Evolutionary conservation across 2,113 vertebrate species (phyloP).

Genomic region (Ariopsis seemanni): DNA sequence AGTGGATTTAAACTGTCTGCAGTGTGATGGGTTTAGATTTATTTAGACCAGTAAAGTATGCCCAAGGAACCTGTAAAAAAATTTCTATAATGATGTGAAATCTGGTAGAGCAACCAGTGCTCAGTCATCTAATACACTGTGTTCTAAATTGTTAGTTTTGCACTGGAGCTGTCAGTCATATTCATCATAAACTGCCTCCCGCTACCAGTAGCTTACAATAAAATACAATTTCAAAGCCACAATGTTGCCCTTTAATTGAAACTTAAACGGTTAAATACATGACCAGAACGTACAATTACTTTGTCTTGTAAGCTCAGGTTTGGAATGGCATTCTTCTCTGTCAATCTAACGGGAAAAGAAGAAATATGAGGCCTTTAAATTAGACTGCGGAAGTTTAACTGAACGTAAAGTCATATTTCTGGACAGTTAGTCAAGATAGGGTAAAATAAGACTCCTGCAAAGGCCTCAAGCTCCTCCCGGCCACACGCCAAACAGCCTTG

Average conservation of each 20-base stretch:
- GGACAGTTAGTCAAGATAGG: conserved; percentile 10
- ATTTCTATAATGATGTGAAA: background rate
- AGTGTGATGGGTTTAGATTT: background rate
- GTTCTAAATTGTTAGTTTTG: background rate
- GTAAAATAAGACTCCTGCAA: conserved; percentile 17
- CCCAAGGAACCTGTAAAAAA: background rate
- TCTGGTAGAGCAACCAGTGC: background rate
- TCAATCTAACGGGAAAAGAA: background rate
- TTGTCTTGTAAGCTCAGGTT: background rate
- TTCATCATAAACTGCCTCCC: background rate
- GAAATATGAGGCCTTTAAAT: background rate
- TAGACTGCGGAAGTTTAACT: background rate
- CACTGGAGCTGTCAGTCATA: background rate
- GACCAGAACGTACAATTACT: background rate
- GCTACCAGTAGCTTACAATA: background rate
- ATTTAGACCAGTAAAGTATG: background rate
- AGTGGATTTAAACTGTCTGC: too few relatives aligned
- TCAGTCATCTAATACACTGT: background rate
- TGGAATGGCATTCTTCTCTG: background rate
- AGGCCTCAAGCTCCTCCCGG: conserved; percentile 60
- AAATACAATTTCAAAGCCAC: background rate
- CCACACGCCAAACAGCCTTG: conserved; percentile 69
- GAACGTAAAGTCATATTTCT: conserved; percentile 17
- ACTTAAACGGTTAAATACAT: background rate
- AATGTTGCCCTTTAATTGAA: background rate